Base-by-base conservation (phyloP, 2,888 invertebrate species). In the Aethes cnicana region DNA sequence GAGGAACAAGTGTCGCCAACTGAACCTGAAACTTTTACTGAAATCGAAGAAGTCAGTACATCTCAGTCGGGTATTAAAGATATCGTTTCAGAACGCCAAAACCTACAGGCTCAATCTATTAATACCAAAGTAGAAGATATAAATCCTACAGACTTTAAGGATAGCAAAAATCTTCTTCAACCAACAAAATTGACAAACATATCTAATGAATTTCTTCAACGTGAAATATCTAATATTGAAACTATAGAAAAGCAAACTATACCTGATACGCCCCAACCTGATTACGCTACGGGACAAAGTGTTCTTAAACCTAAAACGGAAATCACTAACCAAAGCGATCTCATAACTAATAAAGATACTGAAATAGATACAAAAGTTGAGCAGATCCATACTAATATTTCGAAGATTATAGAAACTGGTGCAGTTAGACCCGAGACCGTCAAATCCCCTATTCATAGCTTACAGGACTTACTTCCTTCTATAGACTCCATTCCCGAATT, bases 401-500 rank as follows among this genome's bases (percentile, higher is more conserved):
- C 23, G 14, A 16, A 39, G 43, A 11, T 30, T 28, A 26, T 32
- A 32, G 49, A 57, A 41, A 47, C 50, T 30, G 32, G 47, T 54
- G 20, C 61, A 57, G 64, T 62, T 55, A 62, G 72, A 61, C 56
- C 62, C 28, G 73, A 71, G 66, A 62, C 62, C 58, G 86, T 85
- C 55, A 90, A 89, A 65, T 88, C 87, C 68, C 87, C 87, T 58
- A 87, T 90, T 67, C 90, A 90, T 71, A 90, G 79, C 70, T 77
- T 90, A 81, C 84, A 87, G 81, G 90, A 90, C 63, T 83, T 90
- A 66, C 77, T 90, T 59, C 90, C 90, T 48, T 89, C 89, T 77
- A 90, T 90, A 62, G 90, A 90, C 65, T 88, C 89, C 58, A 90
- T 90, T 63, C 90, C 90, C 56, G 90, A 90, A 72, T 90, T 90